A percentile compares a stretch with the other conserved stretches of the same genome.
phyloP scores from a whole-genome alignment of 2,888 invertebrate genomes.

The Trichacis sp. region DNA sequence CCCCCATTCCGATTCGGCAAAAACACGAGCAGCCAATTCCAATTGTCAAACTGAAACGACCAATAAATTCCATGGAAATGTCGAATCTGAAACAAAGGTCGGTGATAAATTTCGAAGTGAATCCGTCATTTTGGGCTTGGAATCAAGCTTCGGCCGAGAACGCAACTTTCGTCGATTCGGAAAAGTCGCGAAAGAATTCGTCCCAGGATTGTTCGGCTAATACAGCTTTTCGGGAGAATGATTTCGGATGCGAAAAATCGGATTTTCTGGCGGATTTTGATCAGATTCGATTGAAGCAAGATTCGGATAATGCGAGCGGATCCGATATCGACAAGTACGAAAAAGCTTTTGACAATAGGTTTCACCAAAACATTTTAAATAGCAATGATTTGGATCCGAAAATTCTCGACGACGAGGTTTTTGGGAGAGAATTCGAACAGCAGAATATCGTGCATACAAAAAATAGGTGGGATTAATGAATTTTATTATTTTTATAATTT shows the following conservation, averaged over 20 bases:
- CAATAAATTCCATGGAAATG: conserved; percentile 7
- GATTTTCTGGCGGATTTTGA: conserved; percentile 47
- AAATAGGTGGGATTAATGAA: background rate
- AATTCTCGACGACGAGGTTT: too few species aligned
- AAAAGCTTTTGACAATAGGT: conserved; percentile 58
- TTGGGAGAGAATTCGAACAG: background rate
- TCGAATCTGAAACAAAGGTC: conserved; percentile 59
- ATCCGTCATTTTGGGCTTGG: conserved; percentile 60
- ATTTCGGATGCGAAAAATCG: conserved; percentile 24
- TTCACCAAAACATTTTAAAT: conserved; percentile 55
- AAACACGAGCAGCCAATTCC: conserved; percentile 62
- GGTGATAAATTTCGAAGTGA: conserved; percentile 45
- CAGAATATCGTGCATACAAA: background rate
- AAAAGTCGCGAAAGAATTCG: conserved; percentile 34
- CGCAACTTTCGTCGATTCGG: conserved; percentile 58
- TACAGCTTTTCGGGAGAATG: conserved; percentile 19
- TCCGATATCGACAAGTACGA: conserved; percentile 55
- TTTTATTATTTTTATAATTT: too few species aligned
- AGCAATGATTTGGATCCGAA: conserved; percentile 39
- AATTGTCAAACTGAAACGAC: conserved; percentile 19
- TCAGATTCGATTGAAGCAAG: conserved; percentile 43
- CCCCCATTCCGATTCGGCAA: conserved; percentile 69
- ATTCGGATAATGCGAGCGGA: conserved; percentile 39
- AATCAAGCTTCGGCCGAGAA: conserved; percentile 58
- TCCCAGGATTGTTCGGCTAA: conserved; percentile 17